phyloP scores from a whole-genome alignment of 2,797 vertebrate genomes.

The Phoxinus dragarum region DNA sequence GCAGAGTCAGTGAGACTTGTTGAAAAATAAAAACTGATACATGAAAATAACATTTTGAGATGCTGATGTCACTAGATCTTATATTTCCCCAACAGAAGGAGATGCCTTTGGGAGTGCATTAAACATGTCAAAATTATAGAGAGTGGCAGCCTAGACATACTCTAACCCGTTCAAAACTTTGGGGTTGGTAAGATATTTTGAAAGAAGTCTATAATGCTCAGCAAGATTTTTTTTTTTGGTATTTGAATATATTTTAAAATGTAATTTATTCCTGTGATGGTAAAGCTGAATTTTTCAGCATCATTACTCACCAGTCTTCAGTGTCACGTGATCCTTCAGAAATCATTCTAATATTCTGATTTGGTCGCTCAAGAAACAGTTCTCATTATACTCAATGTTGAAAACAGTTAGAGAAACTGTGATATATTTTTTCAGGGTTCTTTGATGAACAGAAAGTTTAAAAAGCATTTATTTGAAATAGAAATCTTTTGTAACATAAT shows the following conservation, averaged over 20 bases:
- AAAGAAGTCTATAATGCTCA: constrained; percentile 1
- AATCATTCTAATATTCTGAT: background rate
- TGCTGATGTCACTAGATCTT: constrained; percentile 24
- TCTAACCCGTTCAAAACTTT: background rate
- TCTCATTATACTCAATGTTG: background rate
- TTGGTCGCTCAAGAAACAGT: background rate
- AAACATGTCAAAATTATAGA: constrained; percentile 28
- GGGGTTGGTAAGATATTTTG: background rate
- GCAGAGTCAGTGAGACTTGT: constrained; percentile 6
- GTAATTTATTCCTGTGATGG: background rate
- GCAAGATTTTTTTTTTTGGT: background rate
- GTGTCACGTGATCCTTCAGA: background rate
- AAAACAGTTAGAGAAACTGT: background rate
- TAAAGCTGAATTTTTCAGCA: background rate
- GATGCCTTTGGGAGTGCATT: constrained; percentile 26
- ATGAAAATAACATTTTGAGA: constrained; percentile 37
- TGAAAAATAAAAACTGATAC: constrained; percentile 39
- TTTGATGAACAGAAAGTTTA: background rate
- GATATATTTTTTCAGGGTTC: background rate
- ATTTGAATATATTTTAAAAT: background rate
- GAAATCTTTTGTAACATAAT: background rate
- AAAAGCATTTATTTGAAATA: too few species aligned
- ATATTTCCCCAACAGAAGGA: background rate
- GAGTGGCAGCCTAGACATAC: background rate
- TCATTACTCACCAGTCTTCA: background rate